Conservation (phyloP, 2,888 invertebrate species). For the Ptilodon capucinus region DNA sequence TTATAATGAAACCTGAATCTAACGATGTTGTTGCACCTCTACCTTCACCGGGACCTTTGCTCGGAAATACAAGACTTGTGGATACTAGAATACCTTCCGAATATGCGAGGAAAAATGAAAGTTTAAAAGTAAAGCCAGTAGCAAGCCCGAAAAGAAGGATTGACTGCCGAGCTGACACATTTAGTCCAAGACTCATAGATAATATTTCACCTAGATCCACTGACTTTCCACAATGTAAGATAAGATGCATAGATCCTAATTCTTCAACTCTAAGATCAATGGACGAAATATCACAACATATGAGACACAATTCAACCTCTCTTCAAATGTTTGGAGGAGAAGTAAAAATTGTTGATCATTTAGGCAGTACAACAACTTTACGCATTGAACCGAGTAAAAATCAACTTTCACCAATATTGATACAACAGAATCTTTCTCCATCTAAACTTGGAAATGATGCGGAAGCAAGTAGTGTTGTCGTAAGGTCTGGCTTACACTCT, state of each 20-base stretch:
- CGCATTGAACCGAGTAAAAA: constrained; percentile 86
- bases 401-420: constrained; percentile 81
- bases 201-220: constrained; percentile 67
- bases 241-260: constrained; percentile 74
- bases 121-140: constrained; percentile 57
- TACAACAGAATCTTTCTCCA: constrained; percentile 75
- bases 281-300: constrained; percentile 83
- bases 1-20: constrained; percentile 73
- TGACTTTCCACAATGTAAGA: constrained; percentile 74
- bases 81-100: constrained; percentile 81
- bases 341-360: constrained; percentile 88
- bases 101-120: constrained; percentile 63
- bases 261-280: constrained; percentile 76
- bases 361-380: constrained; percentile 86
- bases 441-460: constrained; percentile 66
- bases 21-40: constrained; percentile 84
- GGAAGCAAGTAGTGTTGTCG: constrained; percentile 87
- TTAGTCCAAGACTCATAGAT: constrained; percentile 67
- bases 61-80: constrained; percentile 91
- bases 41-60: constrained; percentile 91
- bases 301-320: constrained; percentile 79
- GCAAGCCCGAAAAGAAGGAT: constrained; percentile 70
- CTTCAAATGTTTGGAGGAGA: constrained; percentile 90
- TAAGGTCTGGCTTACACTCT: constrained; percentile 91
- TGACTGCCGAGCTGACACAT: constrained; percentile 65